Evolutionary conservation across 1,140 invertebrate genomes (phyloP).

Genomic region (Trachymyrmex septentrionalis): DNA sequence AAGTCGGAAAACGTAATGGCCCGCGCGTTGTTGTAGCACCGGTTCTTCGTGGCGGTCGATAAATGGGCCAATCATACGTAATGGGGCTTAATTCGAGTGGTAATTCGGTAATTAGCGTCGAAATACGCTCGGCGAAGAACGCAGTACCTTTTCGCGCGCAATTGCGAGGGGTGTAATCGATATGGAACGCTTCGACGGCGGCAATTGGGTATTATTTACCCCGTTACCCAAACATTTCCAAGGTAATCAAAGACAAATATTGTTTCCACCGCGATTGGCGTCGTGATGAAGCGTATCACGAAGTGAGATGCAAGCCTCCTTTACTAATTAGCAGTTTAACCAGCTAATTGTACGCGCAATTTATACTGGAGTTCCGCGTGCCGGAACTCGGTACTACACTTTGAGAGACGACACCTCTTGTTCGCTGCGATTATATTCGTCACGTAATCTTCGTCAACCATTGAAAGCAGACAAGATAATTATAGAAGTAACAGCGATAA

Average conservation of each 20-base stretch:
- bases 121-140: slow-evolving; percentile 23
- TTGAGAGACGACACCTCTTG: slow-evolving; percentile 37
- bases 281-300: slow-evolving; percentile 48
- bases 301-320: slow-evolving; percentile 51
- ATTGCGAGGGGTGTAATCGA: slow-evolving; percentile 31
- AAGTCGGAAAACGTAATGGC: slow-evolving; percentile 50
- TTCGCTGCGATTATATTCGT: slow-evolving; percentile 37
- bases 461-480: not conserved
- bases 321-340: slow-evolving; percentile 77
- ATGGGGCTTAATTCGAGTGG: slow-evolving; percentile 62
- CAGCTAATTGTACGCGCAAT: slow-evolving; percentile 50
- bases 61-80: slow-evolving; percentile 62
- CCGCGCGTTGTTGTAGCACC: slow-evolving; percentile 32
- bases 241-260: slow-evolving; percentile 81
- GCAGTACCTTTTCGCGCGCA: slow-evolving; percentile 33
- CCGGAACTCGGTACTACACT: slow-evolving; percentile 30
- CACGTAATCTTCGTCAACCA: slow-evolving; percentile 1
- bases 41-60: slow-evolving; percentile 49
- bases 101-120: slow-evolving; percentile 59
- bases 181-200: not conserved
- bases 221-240: slow-evolving; percentile 70
- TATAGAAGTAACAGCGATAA: not conserved
- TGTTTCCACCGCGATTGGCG: slow-evolving; percentile 60
- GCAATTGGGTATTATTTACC: slow-evolving; percentile 67
- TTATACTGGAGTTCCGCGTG: slow-evolving; percentile 33